Evolutionary conservation across 2,113 vertebrate species (phyloP), one percentile per base, ranked within the genome.

Genomic region (Sinocyclocheilus grahami): DNA sequence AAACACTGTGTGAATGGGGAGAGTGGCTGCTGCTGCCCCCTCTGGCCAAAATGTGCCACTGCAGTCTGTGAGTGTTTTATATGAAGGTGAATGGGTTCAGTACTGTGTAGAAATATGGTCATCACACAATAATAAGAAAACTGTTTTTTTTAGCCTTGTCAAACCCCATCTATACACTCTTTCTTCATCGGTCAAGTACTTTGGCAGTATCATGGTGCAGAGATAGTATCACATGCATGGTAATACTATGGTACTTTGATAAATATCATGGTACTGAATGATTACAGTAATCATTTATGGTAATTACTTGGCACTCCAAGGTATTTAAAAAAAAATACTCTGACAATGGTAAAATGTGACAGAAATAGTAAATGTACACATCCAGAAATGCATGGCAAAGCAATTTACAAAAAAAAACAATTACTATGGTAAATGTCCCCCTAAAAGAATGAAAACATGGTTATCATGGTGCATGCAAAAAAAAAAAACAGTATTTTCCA

Each of bases 61-160:
- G 76, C 46, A 85, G 16, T 55, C 53, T 18, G 1, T 63, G 24
- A 24, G 12, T 33, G 39, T 58, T 48, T 3, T 18, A 3, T 42
- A 42, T 74, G 33, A 74, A 24, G 72, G 62, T 77, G 48, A 84
- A 12, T n/a, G 78, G 63, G 79, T 83, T 85, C 74, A 88, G 74
- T 33, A 37, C 22, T 5, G 42, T 11, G 46, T 48, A 48, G 46
- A 48, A 48, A 48, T 48, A 48, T 18, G 20, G 20, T 9, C 1
- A n/a, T 16, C 60, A 67, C 71, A 55, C 10, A 12, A 42, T 12
- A 39, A 82, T 60, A 86, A 22, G 5, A 16, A 67, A 20, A 53
- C 7, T 30, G 1, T 30, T 30, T 2, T 63, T 69, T 48, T 69
- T 37, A 37, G 16, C 16, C 67, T 37, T 20, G 67, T 69, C 14